Base-by-base conservation (phyloP, 2,888 invertebrate genomes). In the Chalcis sispes region DNA sequence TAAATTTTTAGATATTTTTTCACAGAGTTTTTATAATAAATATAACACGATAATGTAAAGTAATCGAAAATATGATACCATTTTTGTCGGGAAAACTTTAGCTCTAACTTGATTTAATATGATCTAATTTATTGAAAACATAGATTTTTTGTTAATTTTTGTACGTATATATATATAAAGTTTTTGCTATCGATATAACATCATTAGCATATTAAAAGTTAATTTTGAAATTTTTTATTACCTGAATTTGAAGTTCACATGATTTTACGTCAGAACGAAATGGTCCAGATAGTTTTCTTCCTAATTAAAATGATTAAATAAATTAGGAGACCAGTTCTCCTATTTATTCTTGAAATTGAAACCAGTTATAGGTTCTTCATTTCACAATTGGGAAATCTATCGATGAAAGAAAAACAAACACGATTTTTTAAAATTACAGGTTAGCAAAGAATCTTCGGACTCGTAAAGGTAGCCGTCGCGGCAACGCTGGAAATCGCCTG, bases 401-500 rank as follows among this genome's bases (percentile, higher is more conserved):
- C 23, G 29, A 64, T 65, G 15, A 62, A 66, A 75, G 70, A 67
- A 23, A 76, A 54, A 74, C 56, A 58, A 23, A 76, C 61, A 74
- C 56, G 64, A 46, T 54, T 18, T 66, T 15, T 70, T 48, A 71
- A n/a, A 74, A 77, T 80, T 77, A 79, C 90, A 96, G 95, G 90
- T 92, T 95, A 89, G 93, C 93, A 80, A 95, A 95, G 90, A 94
- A 95, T 90, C 91, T 96, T 83, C 91, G 92, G 86, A 94, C 95
- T 77, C 92, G 93, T 84, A 94, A 95, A 91, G 94, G 95, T 82
- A 96, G 95, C 84, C 93, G 96, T 84, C 92, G 93, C 81, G 96
- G 95, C 82, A 96, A 95, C 90, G 93, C 95, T 89, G 96, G 94
- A 81, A 96, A 96, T 91, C 92, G 93, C 76, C 90, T 96, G 89